A percentile compares a stretch with the other conserved stretches of the same genome.
Conservation (phyloP, 2,797 vertebrate species). For the Avahi laniger region DNA sequence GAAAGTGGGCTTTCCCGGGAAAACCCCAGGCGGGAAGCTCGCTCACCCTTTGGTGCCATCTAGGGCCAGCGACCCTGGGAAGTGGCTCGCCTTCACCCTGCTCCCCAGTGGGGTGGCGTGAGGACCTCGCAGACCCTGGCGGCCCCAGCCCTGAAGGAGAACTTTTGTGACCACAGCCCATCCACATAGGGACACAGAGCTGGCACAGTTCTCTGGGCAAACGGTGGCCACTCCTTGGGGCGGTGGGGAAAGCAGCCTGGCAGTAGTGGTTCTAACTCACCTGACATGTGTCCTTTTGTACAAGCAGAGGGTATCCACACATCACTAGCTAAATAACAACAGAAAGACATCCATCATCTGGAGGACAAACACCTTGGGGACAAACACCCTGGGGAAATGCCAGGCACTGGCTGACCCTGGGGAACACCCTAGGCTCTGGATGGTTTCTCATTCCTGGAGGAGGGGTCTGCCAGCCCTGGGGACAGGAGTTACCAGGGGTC, state of each 20-base stretch:
- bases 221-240: neutral
- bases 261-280: neutral
- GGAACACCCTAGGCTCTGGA: neutral
- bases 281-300: neutral
- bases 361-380: neutral
- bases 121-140: neutral
- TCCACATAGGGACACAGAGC: neutral
- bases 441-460: neutral
- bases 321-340: neutral
- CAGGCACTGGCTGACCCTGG: neutral
- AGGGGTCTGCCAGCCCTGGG: neutral
- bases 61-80: neutral
- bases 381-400: neutral
- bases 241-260: neutral
- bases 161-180: neutral
- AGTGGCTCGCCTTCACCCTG: neutral
- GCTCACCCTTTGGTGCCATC: neutral
- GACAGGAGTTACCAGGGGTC: neutral
- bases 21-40: neutral
- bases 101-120: neutral
- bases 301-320: neutral
- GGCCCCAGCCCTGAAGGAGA: neutral
- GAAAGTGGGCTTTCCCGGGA: neutral
- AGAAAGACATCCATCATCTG: too few species aligned
- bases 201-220: neutral